Conservation (phyloP, 2,888 invertebrate genomes). For the Cephonodes hylas region DNA sequence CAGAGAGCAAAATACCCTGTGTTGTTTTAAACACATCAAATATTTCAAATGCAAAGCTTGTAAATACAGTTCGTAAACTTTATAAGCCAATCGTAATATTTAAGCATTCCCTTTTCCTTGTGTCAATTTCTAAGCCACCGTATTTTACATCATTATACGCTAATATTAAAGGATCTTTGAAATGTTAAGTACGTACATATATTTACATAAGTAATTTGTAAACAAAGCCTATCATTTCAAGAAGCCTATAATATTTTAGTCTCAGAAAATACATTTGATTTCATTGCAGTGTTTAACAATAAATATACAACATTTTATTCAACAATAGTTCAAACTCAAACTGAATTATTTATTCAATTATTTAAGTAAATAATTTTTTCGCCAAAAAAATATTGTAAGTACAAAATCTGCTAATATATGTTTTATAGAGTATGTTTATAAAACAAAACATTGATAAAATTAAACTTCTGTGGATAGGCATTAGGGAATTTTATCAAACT, state of each 20-base stretch:
- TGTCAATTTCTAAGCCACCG: neutral
- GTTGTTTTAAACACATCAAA: neutral
- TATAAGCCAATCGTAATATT: neutral
- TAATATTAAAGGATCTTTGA: slow-evolving; percentile 11
- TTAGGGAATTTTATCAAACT: too few species aligned
- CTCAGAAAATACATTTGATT: neutral
- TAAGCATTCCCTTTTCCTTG: neutral
- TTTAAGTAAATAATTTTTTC: too few species aligned
- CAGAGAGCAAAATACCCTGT: neutral
- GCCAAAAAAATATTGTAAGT: too few species aligned
- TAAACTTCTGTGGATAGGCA: too few species aligned
- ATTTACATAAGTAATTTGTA: slow-evolving; percentile 11
- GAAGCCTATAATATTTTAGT: neutral
- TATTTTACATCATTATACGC: slow-evolving; percentile 7
- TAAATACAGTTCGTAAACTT: neutral
- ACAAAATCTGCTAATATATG: too few species aligned
- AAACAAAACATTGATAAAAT: too few species aligned
- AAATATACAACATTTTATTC: too few species aligned
- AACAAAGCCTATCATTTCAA: neutral
- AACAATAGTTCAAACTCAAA: too few species aligned
- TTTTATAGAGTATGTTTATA: too few species aligned
- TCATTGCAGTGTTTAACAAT: neutral
- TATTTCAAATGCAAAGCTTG: neutral
- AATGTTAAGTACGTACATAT: slow-evolving; percentile 13
- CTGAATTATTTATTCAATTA: too few species aligned